These are phyloP conservation scores for Ursus arctos DNA, from an alignment of 2,113 vertebrate genomes.

Conservation along the genomic window DNA sequence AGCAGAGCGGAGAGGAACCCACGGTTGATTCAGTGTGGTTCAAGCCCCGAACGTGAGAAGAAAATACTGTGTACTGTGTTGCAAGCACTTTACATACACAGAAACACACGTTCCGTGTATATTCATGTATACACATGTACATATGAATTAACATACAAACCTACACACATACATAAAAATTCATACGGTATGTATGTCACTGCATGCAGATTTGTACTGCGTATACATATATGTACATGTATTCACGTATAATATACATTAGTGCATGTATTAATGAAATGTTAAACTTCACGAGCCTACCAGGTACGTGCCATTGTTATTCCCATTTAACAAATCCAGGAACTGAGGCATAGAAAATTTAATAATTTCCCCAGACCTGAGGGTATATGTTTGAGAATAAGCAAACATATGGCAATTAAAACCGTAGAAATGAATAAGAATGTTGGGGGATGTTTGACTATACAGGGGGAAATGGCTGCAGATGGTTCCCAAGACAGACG, in stretches of 20 bases:
- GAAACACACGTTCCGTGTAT: neutral
- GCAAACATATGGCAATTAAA: neutral
- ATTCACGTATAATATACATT: neutral
- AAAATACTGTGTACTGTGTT: neutral
- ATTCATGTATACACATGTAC: neutral
- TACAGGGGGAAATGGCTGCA: neutral
- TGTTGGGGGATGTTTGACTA: neutral
- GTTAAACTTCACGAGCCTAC: neutral
- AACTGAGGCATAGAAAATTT: neutral
- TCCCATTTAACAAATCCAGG: neutral
- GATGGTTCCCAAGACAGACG: neutral
- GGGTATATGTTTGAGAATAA: neutral
- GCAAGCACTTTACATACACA: rapidly evolving
- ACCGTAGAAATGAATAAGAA: neutral
- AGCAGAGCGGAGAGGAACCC: neutral
- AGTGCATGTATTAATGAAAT: neutral
- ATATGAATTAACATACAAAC: neutral
- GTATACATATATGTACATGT: neutral
- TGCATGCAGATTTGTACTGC: neutral
- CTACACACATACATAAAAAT: neutral
- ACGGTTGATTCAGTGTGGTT: neutral
- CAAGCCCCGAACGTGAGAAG: neutral
- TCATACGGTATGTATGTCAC: rapidly evolving
- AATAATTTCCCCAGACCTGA: neutral
- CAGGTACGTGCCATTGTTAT: neutral